Evolutionary conservation across 2,888 invertebrate species (phyloP), one percentile per base, ranked within the genome.

Genomic region (Andrena fulva): DNA sequence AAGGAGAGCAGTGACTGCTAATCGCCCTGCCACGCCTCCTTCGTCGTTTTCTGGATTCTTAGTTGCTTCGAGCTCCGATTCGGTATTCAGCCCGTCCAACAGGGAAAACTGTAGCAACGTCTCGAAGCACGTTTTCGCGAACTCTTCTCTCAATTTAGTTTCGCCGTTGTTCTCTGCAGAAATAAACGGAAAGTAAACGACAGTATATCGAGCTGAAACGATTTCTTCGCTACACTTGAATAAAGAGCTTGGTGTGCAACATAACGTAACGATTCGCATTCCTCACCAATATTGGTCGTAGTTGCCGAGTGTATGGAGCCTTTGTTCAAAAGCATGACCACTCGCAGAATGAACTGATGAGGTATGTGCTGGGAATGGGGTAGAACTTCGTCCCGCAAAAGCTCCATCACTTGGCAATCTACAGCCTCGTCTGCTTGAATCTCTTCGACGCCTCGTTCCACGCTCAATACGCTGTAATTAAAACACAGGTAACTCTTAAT

Each of bases 51-150:
- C 91, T 64, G 89, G 54, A 8, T 80, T 87, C 29, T 87, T 88
- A 1, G 70, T 80, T 16, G 82, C 56, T 20, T 82, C 82, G 56
- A 80, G 76, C 66, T 93, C 92, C 16, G 93, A 87, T 67, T 94
- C 94, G 31, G 90, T 92, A 66, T 93, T 94, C 54, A 96, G 94
- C 82, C 97, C 97, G 89, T 97, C 97, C 5, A 97, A 95, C 92
- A 97, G 95, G 0, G 99, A 99, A 95, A 99, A 99, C 94, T 99
- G 98, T 63, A 99, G 95, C 31, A 99, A 95, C 0, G 99, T 99
- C 94, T 99, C 99, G 92, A 99, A 99, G 93, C 99, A 99, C 0
- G 97, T 97, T 92, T 99, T 97, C 62, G 99, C 99, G 94, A 99
- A 99, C 93, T 99, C 99, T 94, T 99, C 99, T 24, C 99, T 95